Evolutionary conservation across 2,888 invertebrate species (phyloP).

Genomic region (Chydorus sphaericus): DNA sequence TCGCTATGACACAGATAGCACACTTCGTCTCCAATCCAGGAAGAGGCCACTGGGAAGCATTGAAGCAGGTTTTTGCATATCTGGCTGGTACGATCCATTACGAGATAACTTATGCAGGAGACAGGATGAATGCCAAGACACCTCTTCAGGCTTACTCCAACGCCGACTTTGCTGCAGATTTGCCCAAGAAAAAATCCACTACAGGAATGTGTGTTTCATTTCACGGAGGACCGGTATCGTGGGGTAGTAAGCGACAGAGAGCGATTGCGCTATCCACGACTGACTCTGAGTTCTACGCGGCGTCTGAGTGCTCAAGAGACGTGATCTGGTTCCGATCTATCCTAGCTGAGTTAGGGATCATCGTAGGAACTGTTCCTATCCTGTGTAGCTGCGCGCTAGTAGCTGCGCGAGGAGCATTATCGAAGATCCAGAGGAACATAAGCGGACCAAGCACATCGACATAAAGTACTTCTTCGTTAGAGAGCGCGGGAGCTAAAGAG

Average conservation of each 20-base stretch:
- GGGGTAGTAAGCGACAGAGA: background rate
- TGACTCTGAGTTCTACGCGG: background rate
- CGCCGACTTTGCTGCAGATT: background rate
- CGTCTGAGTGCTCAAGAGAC: background rate
- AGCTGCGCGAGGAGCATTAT: background rate
- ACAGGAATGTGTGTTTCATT: background rate
- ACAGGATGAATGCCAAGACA: background rate
- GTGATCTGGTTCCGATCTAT: background rate
- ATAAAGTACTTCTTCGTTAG: background rate
- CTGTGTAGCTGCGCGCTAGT: background rate
- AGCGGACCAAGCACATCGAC: background rate
- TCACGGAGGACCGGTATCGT: background rate
- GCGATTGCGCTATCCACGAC: background rate
- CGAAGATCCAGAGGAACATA: background rate
- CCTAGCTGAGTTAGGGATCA: background rate
- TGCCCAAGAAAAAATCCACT: background rate
- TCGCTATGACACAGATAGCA: too few relatives aligned
- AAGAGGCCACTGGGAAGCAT: too few relatives aligned
- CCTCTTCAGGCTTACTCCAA: background rate
- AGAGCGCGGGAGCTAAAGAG: too few relatives aligned
- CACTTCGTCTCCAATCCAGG: too few relatives aligned
- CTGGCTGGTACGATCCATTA: too few relatives aligned
- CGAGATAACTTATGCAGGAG: background rate
- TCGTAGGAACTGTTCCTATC: background rate
- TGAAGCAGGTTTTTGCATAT: too few relatives aligned